Percentiles rank a stretch among this genome's conserved stretches.
phyloP scores from a whole-genome alignment of 2,113 vertebrate species.

The Salvator merianae region DNA sequence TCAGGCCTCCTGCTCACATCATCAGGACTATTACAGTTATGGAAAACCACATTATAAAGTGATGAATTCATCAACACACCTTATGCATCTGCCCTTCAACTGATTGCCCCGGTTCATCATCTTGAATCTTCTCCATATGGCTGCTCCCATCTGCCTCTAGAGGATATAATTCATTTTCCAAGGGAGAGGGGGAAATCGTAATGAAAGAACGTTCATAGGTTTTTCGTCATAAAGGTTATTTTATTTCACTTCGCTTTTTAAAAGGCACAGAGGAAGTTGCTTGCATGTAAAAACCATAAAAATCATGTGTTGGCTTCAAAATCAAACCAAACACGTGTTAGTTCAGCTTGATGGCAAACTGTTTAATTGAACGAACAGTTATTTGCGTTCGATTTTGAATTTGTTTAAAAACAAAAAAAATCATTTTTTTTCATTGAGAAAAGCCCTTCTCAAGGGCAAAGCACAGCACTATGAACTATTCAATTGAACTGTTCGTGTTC shows the following conservation, averaged over 20 bases:
- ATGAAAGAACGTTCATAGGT: background rate
- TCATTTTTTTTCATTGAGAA: no score
- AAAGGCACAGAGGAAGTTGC: background rate
- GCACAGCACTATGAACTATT: no score
- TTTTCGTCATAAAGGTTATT: background rate
- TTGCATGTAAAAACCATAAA: no score
- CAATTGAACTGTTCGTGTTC: no score
- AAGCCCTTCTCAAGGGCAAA: no score
- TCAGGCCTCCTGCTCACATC: background rate
- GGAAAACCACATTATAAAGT: background rate
- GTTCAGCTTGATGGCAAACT: no score
- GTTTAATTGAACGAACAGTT: no score
- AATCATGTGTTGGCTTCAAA: no score
- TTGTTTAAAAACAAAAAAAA: no score
- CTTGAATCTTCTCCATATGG: background rate
- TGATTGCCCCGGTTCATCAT: background rate
- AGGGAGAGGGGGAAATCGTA: slow-evolving; percentile 18
- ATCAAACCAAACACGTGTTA: no score
- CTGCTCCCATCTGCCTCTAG: background rate
- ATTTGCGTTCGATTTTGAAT: no score
- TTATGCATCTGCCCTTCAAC: slow-evolving; percentile 11
- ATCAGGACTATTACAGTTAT: background rate
- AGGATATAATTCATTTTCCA: slow-evolving; percentile 6
- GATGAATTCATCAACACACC: slow-evolving; percentile 16
- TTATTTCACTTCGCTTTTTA: background rate